Conservation (phyloP, 2,888 invertebrate species). For the Platynereis dumerilii region DNA sequence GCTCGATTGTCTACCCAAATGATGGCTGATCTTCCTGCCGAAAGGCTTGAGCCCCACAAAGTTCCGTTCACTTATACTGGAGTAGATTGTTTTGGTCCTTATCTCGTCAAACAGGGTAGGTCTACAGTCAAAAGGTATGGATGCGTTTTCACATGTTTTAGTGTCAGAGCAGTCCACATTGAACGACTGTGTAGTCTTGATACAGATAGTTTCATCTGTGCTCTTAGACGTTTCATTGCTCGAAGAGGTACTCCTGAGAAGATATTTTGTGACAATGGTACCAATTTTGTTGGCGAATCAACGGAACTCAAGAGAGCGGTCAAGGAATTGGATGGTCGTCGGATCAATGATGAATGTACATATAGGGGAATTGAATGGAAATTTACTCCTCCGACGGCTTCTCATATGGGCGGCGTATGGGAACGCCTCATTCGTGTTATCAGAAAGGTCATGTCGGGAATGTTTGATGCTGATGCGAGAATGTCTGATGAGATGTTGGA, state of each 20-base stretch:
- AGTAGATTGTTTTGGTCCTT: slow-evolving; percentile 45
- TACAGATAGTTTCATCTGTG: slow-evolving; percentile 14
- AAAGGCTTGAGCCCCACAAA: slow-evolving; percentile 33
- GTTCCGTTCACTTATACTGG: slow-evolving; percentile 42
- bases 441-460: no score
- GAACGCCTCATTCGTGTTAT: slow-evolving; percentile 43
- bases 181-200: slow-evolving; percentile 10
- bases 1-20: no score
- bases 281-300: slow-evolving; percentile 25
- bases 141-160: no score
- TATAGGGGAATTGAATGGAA: slow-evolving; percentile 18
- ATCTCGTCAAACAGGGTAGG: slow-evolving; percentile 39
- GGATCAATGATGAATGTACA: not conserved
- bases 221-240: slow-evolving; percentile 4
- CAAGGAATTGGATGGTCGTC: slow-evolving; percentile 13
- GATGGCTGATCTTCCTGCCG: slow-evolving; percentile 38
- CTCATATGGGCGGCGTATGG: slow-evolving; percentile 44
- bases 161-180: slow-evolving; percentile 14
- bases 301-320: slow-evolving; percentile 17
- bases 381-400: slow-evolving; percentile 39
- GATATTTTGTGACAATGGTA: slow-evolving; percentile 10
- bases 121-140: no score
- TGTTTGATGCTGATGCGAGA: no score
- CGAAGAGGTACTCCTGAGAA: not conserved
- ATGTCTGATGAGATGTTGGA: slow-evolving; percentile 33